Evolutionary conservation across 2,113 vertebrate genomes (phyloP).

Genomic region (Pygoscelis adeliae): DNA sequence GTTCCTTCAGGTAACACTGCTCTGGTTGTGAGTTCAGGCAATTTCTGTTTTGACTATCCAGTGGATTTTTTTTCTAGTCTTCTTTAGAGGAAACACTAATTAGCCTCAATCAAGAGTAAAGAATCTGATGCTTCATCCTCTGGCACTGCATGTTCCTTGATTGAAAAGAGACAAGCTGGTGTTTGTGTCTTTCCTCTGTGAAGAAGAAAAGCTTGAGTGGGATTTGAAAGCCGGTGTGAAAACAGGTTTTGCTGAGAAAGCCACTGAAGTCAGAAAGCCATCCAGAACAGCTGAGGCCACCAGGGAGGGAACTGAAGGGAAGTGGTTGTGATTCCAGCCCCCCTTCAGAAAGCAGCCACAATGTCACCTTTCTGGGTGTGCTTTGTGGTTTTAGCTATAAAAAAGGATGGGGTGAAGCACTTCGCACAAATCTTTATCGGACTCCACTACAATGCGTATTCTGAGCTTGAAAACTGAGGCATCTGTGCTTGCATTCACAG

Average conservation of each 20-base stretch:
- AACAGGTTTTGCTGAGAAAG: not conserved
- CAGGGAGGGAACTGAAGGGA: not conserved
- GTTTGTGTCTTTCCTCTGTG: not conserved
- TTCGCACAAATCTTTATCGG: not conserved
- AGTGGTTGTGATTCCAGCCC: not conserved
- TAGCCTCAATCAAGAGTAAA: not conserved
- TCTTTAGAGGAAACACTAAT: not conserved
- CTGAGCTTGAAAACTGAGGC: not conserved
- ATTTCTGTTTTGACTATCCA: not conserved
- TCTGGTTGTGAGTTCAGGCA: not conserved
- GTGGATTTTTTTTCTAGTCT: not conserved
- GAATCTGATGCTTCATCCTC: not conserved
- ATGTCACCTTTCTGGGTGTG: not conserved
- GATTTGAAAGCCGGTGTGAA: not conserved
- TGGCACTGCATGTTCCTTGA: not conserved
- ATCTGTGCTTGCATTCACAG: not conserved
- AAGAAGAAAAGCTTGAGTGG: not conserved
- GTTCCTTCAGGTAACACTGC: not conserved
- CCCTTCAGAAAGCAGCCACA: not conserved
- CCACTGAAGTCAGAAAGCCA: not conserved
- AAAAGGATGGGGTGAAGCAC: not conserved
- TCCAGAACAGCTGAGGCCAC: not conserved
- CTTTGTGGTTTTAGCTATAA: not conserved
- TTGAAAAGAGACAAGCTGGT: not conserved
- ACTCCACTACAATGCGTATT: rapidly evolving